phyloP scores from a whole-genome alignment of 2,113 vertebrate species.

The Peucedramus taeniatus region DNA sequence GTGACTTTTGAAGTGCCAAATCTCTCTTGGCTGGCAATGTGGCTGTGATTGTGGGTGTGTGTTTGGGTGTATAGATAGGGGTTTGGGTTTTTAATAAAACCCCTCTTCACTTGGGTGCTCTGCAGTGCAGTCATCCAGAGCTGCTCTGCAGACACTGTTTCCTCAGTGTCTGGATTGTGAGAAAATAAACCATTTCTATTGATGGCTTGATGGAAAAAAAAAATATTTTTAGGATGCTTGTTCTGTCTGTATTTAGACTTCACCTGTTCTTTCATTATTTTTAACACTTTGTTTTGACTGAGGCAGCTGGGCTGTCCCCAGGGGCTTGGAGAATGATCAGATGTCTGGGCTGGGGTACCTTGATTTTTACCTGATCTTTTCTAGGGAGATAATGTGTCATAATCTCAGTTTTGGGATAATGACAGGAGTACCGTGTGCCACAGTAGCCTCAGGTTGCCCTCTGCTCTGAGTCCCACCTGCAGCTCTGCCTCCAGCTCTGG shows the following conservation, averaged over 20 bases:
- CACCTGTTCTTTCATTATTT: slow-evolving; percentile 26
- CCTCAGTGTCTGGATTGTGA: background rate
- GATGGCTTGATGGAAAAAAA: background rate
- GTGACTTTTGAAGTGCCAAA: background rate
- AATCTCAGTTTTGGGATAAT: background rate
- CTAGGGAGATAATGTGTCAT: background rate
- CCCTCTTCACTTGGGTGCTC: background rate
- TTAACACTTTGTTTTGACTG: background rate
- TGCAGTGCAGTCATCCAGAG: background rate
- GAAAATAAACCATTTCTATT: background rate
- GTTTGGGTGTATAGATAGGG: background rate
- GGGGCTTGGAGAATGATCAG: background rate
- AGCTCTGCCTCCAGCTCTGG: background rate
- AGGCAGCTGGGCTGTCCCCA: background rate
- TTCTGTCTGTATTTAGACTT: slow-evolving; percentile 5
- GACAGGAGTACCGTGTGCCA: rapidly evolving
- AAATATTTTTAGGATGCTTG: background rate
- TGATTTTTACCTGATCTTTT: background rate
- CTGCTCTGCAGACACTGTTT: background rate
- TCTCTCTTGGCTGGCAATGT: background rate
- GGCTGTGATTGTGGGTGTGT: background rate
- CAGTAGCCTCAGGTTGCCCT: rapidly evolving
- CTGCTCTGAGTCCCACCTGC: background rate
- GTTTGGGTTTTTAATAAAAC: background rate
- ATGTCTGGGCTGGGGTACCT: background rate